A percentile compares a stretch with the other conserved stretches of the same genome.
phyloP scores from a whole-genome alignment of 2,888 invertebrate species.

The Coelopa pilipes region DNA sequence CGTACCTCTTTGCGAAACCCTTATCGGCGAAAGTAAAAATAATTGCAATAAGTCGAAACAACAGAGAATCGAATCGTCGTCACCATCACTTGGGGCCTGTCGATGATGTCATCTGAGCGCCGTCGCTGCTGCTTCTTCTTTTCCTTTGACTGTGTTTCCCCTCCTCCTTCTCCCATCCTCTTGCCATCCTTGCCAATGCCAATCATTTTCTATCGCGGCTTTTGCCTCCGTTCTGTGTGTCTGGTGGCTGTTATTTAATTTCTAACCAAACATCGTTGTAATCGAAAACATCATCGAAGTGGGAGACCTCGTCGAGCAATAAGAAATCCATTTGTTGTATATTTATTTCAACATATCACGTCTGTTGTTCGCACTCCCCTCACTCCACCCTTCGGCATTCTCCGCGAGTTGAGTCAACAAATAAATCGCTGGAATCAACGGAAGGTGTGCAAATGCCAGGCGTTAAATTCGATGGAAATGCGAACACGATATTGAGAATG shows the following conservation, averaged over 20 bases:
- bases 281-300: conserved; percentile 18
- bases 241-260: conserved; percentile 12
- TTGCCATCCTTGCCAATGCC: no score
- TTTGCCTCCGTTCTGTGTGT: background rate
- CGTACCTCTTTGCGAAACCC: background rate
- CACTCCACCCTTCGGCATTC: no score
- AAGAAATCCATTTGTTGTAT: conserved; percentile 21
- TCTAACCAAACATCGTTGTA: conserved; percentile 9
- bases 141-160: background rate
- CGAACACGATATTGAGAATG: no score
- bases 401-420: no score
- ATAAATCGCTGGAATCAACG: no score
- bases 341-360: background rate
- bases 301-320: conserved; percentile 3
- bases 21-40: conserved; percentile 14
- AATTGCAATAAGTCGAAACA: background rate
- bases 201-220: no score
- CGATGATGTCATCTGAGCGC: conserved; percentile 14
- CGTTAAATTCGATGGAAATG: no score
- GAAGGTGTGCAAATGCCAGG: no score
- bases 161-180: no score
- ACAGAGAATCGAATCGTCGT: background rate
- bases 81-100: background rate
- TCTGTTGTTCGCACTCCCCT: no score
- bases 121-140: background rate